A percentile compares a stretch with the other conserved stretches of the same genome.
Conservation (phyloP, 2,113 vertebrate species). For the Aleadryas rufinucha region DNA sequence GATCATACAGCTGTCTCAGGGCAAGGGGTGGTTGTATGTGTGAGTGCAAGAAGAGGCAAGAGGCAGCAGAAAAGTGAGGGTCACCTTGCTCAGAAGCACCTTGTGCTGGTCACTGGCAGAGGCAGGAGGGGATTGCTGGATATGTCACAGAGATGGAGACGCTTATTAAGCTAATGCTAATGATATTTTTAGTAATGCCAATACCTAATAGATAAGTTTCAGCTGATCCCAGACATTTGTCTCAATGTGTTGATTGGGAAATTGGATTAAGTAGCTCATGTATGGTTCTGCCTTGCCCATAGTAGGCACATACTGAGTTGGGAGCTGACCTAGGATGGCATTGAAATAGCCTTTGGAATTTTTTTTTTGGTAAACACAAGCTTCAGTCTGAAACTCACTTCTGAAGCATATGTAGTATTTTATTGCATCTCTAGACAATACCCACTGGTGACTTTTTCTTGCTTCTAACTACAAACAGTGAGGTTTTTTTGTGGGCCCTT, state of each 20-base stretch:
- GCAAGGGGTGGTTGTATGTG: background rate
- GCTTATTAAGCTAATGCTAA: background rate
- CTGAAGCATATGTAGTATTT: background rate
- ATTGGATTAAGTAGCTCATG: background rate
- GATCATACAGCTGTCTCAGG: background rate
- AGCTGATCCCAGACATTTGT: background rate
- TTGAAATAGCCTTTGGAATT: background rate
- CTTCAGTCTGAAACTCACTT: background rate
- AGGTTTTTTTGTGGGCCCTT: background rate
- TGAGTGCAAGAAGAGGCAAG: background rate
- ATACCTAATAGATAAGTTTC: background rate
- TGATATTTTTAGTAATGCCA: background rate
- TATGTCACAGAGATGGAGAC: background rate
- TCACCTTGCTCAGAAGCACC: background rate
- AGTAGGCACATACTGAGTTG: background rate
- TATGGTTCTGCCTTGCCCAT: background rate
- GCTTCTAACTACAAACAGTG: background rate
- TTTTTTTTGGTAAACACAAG: background rate
- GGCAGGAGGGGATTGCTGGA: background rate
- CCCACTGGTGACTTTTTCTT: background rate
- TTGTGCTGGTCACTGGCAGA: background rate
- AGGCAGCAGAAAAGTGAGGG: background rate
- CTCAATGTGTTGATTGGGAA: background rate
- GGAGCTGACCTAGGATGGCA: background rate
- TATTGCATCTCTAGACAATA: background rate